Evolutionary conservation across 2,888 invertebrate genomes (phyloP).

Genomic region (Autographa pulchrina): DNA sequence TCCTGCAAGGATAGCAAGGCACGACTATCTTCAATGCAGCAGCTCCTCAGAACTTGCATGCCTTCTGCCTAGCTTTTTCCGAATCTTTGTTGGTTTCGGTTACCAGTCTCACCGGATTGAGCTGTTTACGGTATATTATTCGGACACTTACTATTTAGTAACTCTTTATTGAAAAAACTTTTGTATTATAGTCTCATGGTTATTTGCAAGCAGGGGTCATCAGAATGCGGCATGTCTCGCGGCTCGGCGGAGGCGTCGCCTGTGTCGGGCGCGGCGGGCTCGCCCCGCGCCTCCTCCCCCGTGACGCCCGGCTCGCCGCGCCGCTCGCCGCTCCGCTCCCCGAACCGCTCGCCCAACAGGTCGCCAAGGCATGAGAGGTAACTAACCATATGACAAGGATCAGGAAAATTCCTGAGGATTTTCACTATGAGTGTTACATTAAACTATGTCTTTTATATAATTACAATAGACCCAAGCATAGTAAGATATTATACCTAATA

Average conservation of each 20-base stretch:
- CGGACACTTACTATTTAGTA: too few species aligned
- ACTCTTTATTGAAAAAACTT: too few species aligned
- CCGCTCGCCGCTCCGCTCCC: conserved; percentile 80
- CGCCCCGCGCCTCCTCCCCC: conserved; percentile 81
- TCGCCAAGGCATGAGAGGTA: conserved; percentile 83
- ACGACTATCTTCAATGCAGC: background rate
- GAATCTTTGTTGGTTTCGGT: too few species aligned
- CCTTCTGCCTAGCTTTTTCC: too few species aligned
- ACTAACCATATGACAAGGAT: background rate
- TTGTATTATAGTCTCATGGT: background rate
- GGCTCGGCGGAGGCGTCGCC: conserved; percentile 85
- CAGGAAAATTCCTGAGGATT: too few species aligned
- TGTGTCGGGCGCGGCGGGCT: conserved; percentile 76
- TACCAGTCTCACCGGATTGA: too few species aligned
- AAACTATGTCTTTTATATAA: too few species aligned
- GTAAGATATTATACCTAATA: too few species aligned
- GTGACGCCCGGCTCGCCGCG: conserved; percentile 84
- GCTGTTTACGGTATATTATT: too few species aligned
- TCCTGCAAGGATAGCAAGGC: background rate
- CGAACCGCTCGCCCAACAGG: conserved; percentile 78
- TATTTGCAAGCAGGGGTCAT: conserved; percentile 75
- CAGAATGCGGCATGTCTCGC: conserved; percentile 85
- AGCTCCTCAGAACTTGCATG: too few species aligned
- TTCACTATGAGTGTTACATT: too few species aligned
- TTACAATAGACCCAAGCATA: too few species aligned